Conservation (phyloP, 2,113 vertebrate genomes). For the Mastomys coucha region DNA sequence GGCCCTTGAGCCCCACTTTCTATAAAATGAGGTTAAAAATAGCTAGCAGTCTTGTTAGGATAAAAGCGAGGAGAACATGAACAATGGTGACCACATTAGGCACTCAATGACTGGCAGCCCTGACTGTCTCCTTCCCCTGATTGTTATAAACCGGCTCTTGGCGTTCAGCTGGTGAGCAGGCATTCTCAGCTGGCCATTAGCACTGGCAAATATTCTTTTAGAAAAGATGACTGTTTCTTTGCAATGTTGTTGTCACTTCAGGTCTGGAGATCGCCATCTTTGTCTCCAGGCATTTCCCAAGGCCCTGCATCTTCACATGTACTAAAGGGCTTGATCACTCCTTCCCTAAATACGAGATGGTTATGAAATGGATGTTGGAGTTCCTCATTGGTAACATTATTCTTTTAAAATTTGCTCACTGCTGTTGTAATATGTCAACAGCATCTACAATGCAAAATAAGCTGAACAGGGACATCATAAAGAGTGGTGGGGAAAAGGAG, state of each 20-base stretch:
- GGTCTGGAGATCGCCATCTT: background rate
- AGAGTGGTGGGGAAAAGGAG: background rate
- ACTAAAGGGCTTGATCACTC: background rate
- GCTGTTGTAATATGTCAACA: background rate
- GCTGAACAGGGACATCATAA: background rate
- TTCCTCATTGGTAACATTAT: background rate
- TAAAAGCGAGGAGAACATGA: background rate
- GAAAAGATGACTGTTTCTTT: slow-evolving; percentile 19
- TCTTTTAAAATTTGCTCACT: background rate
- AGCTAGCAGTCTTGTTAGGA: background rate
- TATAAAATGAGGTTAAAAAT: slow-evolving; percentile 3
- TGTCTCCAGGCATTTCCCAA: slow-evolving; percentile 6
- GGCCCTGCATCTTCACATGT: background rate
- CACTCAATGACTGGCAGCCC: background rate
- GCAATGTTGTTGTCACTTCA: background rate
- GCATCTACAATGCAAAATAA: background rate
- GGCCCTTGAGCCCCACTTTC: background rate
- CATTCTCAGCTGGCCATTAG: background rate
- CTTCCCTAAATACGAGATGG: background rate
- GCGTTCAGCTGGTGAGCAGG: background rate
- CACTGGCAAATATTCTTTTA: background rate
- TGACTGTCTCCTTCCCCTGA: slow-evolving; percentile 14
- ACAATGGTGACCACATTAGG: background rate
- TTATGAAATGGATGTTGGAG: background rate
- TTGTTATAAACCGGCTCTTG: background rate